phyloP scores from a whole-genome alignment of 2,888 invertebrate genomes.

The Taenaris catops region DNA sequence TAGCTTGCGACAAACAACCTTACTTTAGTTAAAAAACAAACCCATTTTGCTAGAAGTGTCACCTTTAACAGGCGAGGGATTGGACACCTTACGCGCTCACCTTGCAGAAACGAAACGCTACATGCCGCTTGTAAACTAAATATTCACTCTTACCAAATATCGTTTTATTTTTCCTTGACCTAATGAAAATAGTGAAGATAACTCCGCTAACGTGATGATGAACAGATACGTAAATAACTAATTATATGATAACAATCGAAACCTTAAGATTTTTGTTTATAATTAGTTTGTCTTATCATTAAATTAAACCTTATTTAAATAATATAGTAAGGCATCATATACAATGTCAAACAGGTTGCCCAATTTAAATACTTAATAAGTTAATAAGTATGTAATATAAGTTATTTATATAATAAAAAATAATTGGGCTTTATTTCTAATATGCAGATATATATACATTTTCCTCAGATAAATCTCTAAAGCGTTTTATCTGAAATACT shows the following conservation, averaged over 20 bases:
- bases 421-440: no score
- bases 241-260: slow-evolving; percentile 17
- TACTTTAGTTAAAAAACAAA: slow-evolving; percentile 83
- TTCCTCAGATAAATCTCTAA: no score
- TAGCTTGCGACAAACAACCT: slow-evolving; percentile 83
- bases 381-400: no score
- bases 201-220: slow-evolving; percentile 23
- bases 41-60: slow-evolving; percentile 87
- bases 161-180: slow-evolving; percentile 22
- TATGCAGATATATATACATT: no score
- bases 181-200: slow-evolving; percentile 15
- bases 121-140: slow-evolving; percentile 16
- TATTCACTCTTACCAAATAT: slow-evolving; percentile 8
- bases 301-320: no score
- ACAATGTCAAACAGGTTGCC: no score
- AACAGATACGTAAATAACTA: slow-evolving; percentile 16
- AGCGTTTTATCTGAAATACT: no score
- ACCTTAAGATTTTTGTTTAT: neutral
- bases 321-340: no score
- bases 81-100: slow-evolving; percentile 79
- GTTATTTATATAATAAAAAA: no score
- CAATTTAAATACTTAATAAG: no score
- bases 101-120: slow-evolving; percentile 40
- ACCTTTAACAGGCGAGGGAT: slow-evolving; percentile 85
- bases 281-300: no score